Base-by-base conservation (phyloP, 2,888 invertebrate species). In the Pheosia gnoma region DNA sequence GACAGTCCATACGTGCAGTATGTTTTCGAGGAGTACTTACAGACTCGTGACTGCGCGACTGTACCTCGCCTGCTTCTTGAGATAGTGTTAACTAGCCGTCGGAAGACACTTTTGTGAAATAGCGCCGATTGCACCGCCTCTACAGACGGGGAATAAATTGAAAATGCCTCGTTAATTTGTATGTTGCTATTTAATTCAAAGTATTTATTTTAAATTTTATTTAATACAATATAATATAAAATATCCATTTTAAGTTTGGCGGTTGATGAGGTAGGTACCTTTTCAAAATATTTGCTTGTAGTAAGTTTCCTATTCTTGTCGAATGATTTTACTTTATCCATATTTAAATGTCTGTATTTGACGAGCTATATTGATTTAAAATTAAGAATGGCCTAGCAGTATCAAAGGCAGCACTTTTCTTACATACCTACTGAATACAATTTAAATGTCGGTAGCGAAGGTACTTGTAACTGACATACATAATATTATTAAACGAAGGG, bases 81-180 rank as follows among this genome's bases (percentile, higher is more conserved):
- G 86, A 87, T 87, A 86, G 84, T 81, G 84, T 75, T 84, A 86
- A 86, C 85, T 83, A 79, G 78, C 71, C 66, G 70, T 25, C 25
- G 60, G 70, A 68, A 65, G 70, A 75, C 77, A 74, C 62, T 63
- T 66, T 69, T 63, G 55, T 41, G 81, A 80, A 78, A 77, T 78
- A 80, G 70, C 66, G 66, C 53, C 79, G 68, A 83, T 82, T 83
- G 84, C 72, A 71, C 75, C 68, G 83, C 80, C 65, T 62, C 68
- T 8, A 68, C 67, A 73, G 74, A 65, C 70, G 58, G 62, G 65
- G 75, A 78, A 83, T 80, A 82, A 75, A 81, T 83, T 82, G 79
- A 75, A 78, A 81, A 78, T 67, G 77, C 74, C 77, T 71, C 75
- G 79, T 78, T 82, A 79, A 80, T 80, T 83, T 77, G 67, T 36